Base-by-base conservation (phyloP, 2,888 invertebrate species). In the Liopterus haemorrhoidalis region DNA sequence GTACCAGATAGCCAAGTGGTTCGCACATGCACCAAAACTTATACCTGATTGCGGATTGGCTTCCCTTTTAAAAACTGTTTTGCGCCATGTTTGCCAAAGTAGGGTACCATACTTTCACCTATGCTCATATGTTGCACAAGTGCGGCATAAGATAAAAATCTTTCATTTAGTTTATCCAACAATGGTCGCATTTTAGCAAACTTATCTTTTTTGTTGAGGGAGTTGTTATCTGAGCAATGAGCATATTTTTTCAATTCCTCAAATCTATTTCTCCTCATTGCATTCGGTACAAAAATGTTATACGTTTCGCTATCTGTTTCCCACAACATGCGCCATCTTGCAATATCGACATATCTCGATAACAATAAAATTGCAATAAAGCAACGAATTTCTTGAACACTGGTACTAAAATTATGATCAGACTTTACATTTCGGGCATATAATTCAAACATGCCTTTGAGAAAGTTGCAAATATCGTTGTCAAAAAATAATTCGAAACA, bases 61-160 rank as follows among this genome's bases (percentile, higher is more conserved):
- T 50, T 50, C 2, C 50, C 48, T 21, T 45, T 32, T 20, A 53
- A 37, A 33, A 49, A 49, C 35, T 46, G 48, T 36, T 52, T 52
- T 5, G 44, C 33, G 6, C 36, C 38, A 27, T 45, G 33, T 22
- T 41, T 44, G 5, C 49, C 53, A 48, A 44, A 49, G 16, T 51
- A 51, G 12, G 50, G 53, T 22, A 51, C 48, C 48, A 50, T 53
- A 11, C 49, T 46, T 28, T 49, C 50, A 43, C 51, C 52, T 21
- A 45, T 37, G 25, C 32, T 30, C 33, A 46, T 20, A 41, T 44
- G 37, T 38, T 45, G 31, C n/a, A 24, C 21, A 3, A 45, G 24
- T 9, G 21, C 5, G 21, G 49, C 47, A 44, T 39, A 35, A 27
- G 24, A 24, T 28, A 43, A 22, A 31, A 42, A 54, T 27, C 49